phyloP scores from a whole-genome alignment of 2,113 vertebrate genomes.

The Sylvilagus bachmani region DNA sequence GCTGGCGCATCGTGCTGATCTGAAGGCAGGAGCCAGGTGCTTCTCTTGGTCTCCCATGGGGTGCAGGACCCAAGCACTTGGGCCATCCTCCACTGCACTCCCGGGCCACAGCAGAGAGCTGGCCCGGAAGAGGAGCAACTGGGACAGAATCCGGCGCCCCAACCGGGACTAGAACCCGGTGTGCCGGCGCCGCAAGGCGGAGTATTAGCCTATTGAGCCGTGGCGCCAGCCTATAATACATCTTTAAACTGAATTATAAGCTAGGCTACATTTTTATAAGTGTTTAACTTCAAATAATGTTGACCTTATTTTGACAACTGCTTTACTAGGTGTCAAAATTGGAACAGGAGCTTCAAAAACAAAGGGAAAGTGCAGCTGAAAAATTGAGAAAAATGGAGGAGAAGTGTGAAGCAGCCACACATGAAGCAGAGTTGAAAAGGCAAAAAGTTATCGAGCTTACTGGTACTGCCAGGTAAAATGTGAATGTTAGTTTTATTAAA shows the following conservation, averaged over 20 bases:
- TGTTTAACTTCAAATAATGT: constrained; percentile 63
- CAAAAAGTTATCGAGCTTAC: constrained; percentile 89
- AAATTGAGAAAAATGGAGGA: constrained; percentile 89
- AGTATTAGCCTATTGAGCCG: too few species aligned
- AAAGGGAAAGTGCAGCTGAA: constrained; percentile 87
- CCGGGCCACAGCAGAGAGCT: too few species aligned
- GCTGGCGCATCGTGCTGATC: too few species aligned
- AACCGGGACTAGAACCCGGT: too few species aligned
- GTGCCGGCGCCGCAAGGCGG: too few species aligned
- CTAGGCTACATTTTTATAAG: constrained; percentile 17
- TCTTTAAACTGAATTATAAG: constrained; percentile 33
- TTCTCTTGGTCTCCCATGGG: too few species aligned
- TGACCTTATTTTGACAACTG: constrained; percentile 61
- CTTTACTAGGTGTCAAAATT: constrained; percentile 91
- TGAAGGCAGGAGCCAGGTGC: too few species aligned
- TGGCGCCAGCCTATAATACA: not conserved
- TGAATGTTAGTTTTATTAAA: constrained; percentile 51
- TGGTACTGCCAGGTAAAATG: constrained; percentile 88
- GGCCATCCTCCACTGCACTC: too few species aligned
- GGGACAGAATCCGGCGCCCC: too few species aligned
- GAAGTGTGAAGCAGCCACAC: constrained; percentile 84
- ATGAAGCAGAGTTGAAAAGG: constrained; percentile 87
- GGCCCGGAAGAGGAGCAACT: too few species aligned
- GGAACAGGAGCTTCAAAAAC: constrained; percentile 94
- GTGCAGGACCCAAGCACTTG: too few species aligned